Percentiles rank a stretch among this genome's conserved stretches.
Conservation (phyloP, 2,888 invertebrate species). For the Mongoloraphidia duomilia region DNA sequence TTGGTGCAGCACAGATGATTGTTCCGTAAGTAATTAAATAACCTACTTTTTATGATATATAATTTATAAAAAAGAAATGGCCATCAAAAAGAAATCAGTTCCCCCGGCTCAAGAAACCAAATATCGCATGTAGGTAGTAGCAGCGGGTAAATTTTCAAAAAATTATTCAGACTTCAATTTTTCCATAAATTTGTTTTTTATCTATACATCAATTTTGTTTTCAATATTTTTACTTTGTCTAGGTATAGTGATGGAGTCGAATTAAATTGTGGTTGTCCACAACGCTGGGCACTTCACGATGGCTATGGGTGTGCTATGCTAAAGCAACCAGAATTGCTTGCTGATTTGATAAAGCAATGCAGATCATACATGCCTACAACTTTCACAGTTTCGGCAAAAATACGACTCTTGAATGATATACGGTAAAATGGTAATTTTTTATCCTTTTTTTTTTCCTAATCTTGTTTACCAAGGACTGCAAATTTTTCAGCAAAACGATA, state of each 20-base stretch:
- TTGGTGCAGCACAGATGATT: constrained; percentile 70
- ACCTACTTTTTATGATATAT: constrained; percentile 1
- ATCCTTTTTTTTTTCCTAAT: constrained; percentile 2
- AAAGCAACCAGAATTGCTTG: constrained; percentile 66
- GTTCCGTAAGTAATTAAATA: constrained; percentile 42
- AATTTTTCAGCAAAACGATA: constrained; percentile 46
- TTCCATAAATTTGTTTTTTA: neutral
- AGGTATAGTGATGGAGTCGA: constrained; percentile 85
- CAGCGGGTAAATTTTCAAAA: neutral
- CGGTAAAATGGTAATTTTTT: constrained; percentile 24
- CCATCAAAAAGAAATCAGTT: neutral
- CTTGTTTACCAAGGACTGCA: constrained; percentile 1
- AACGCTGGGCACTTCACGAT: constrained; percentile 84
- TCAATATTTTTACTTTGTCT: constrained; percentile 13
- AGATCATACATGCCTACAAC: constrained; percentile 52
- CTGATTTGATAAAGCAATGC: constrained; percentile 65
- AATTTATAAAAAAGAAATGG: neutral
- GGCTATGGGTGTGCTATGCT: constrained; percentile 79
- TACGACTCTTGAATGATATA: constrained; percentile 61
- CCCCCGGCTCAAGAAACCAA: too few relatives aligned
- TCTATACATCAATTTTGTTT: neutral
- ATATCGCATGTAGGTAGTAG: too few relatives aligned
- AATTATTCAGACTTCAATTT: neutral
- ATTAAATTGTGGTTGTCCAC: constrained; percentile 95
- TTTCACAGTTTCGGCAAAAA: constrained; percentile 85